Percentiles rank a stretch among this genome's conserved stretches.
Evolutionary conservation across 2,888 invertebrate genomes (phyloP).

Genomic region (Eurytoma californica): DNA sequence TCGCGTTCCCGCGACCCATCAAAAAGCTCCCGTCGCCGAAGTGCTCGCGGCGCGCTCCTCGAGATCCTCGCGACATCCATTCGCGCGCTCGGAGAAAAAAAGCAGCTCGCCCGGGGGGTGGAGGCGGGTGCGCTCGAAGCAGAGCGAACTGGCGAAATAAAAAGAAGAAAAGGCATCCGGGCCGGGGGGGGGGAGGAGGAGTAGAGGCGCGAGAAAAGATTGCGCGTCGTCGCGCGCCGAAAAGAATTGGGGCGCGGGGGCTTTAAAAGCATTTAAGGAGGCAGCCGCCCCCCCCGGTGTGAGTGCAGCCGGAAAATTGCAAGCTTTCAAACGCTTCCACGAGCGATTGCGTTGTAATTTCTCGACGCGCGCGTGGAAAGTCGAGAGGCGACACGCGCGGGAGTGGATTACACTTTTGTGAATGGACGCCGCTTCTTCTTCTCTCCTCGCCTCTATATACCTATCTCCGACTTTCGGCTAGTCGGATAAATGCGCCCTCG

Average conservation of each 20-base stretch:
- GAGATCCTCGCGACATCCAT: not conserved
- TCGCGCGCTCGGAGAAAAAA: not conserved
- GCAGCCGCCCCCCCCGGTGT: not conserved
- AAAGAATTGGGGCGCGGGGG: slow-evolving; percentile 29
- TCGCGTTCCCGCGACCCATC: no score
- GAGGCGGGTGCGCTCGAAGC: not conserved
- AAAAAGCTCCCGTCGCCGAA: no score
- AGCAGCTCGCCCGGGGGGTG: not conserved
- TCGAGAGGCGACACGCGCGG: no score
- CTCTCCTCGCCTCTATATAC: no score
- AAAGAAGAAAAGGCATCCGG: not conserved
- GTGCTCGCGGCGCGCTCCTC: no score
- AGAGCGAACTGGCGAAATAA: not conserved
- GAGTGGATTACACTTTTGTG: slow-evolving; percentile 29
- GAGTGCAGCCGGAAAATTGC: slow-evolving; percentile 37
- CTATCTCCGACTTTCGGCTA: not conserved
- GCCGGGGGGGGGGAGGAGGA: not conserved
- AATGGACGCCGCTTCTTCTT: slow-evolving; percentile 1
- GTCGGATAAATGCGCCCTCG: slow-evolving; percentile 12
- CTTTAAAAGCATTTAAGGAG: slow-evolving; percentile 41
- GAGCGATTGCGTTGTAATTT: slow-evolving; percentile 33
- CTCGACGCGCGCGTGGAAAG: not conserved
- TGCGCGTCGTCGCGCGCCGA: not conserved
- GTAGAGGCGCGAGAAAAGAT: not conserved
- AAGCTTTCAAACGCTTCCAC: slow-evolving; percentile 41